Evolutionary conservation across 2,888 invertebrate species (phyloP).

Genomic region (Brachylomia viminalis): DNA sequence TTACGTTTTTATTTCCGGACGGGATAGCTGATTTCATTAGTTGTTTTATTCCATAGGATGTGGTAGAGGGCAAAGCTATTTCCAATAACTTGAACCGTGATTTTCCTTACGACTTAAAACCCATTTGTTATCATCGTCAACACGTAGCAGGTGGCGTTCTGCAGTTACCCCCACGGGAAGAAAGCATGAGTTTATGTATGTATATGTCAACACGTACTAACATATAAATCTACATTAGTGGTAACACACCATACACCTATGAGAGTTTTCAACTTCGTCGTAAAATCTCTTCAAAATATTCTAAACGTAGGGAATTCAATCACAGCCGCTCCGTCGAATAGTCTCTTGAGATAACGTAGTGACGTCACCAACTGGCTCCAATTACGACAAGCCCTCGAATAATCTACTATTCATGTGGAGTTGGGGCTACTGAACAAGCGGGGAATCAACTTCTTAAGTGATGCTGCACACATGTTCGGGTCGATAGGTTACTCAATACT

Average conservation of each 20-base stretch:
- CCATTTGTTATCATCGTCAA: background rate
- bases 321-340: slow-evolving; percentile 26
- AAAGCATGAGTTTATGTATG: too few relatives aligned
- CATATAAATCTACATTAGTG: background rate
- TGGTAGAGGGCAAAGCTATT: background rate
- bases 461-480: too few relatives aligned
- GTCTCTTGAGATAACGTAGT: slow-evolving; percentile 38
- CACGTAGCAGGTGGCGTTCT: too few relatives aligned
- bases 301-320: slow-evolving; percentile 49
- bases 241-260: background rate
- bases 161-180: too few relatives aligned
- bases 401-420: slow-evolving; percentile 63
- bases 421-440: slow-evolving; percentile 33
- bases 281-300: slow-evolving; percentile 29
- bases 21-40: background rate
- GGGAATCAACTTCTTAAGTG: too few relatives aligned
- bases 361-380: slow-evolving; percentile 35
- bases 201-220: too few relatives aligned
- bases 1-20: background rate
- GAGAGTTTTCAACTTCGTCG: slow-evolving; percentile 22
- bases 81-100: background rate
- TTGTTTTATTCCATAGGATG: background rate
- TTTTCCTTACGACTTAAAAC: background rate
- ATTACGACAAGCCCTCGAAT: slow-evolving; percentile 62
- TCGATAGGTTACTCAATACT: too few relatives aligned